Percentiles rank a stretch among this genome's conserved stretches.
phyloP scores from a whole-genome alignment of 2,113 vertebrate species.

The Puma concolor region DNA sequence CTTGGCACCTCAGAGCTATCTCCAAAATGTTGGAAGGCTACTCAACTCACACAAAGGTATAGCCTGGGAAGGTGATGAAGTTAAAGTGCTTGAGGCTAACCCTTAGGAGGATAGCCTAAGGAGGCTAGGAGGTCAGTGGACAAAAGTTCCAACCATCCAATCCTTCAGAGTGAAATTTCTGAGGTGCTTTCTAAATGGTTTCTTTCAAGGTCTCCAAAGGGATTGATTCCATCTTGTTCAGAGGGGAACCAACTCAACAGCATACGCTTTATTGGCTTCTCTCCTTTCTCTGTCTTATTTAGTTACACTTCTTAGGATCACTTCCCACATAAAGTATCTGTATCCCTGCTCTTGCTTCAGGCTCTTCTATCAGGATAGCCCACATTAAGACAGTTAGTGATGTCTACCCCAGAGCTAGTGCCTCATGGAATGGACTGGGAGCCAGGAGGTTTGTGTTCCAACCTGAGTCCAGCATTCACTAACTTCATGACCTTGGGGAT shows the following conservation, averaged over 20 bases:
- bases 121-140: background rate
- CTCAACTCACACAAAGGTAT: background rate
- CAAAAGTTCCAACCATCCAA: background rate
- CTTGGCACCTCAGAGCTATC: background rate
- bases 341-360: background rate
- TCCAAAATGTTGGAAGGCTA: background rate
- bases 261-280: background rate
- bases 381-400: background rate
- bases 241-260: background rate
- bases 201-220: background rate
- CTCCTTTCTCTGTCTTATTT: background rate
- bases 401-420: background rate
- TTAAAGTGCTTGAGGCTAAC: background rate
- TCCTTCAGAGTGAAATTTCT: background rate
- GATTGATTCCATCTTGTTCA: background rate
- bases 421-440: background rate
- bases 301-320: background rate
- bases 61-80: background rate
- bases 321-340: background rate
- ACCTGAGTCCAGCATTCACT: background rate
- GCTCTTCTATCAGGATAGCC: background rate
- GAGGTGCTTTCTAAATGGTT: background rate
- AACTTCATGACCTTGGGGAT: background rate
- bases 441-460: background rate
- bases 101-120: background rate